Evolutionary conservation across 2,888 invertebrate species (phyloP).

Genomic region (Prosapia bicincta): DNA sequence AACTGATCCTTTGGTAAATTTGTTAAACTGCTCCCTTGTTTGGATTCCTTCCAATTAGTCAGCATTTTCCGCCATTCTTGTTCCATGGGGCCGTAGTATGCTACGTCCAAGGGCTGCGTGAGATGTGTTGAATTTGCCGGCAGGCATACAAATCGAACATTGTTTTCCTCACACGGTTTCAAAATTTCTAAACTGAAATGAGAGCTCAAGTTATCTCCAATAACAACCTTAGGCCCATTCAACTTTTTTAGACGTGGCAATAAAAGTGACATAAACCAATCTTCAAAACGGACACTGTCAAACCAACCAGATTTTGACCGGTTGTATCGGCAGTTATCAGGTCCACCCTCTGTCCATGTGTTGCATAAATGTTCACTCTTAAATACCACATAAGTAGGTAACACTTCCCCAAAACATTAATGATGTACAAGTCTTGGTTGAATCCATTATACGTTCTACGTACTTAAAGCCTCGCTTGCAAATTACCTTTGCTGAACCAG

Average conservation of each 20-base stretch:
- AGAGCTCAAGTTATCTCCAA: conserved; percentile 34
- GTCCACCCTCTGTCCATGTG: conserved; percentile 46
- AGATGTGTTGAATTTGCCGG: conserved; percentile 34
- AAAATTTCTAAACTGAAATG: conserved; percentile 30
- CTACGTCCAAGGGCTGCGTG: conserved; percentile 40
- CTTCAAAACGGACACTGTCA: conserved; percentile 42
- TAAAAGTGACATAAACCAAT: conserved; percentile 40
- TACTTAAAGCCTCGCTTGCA: conserved; percentile 41
- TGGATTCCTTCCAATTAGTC: conserved; percentile 23
- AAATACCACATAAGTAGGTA: conserved; percentile 46
- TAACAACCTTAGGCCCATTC: conserved; percentile 29
- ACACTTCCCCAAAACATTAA: conserved; percentile 46
- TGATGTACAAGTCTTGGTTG: conserved; percentile 38
- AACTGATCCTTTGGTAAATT: conserved; percentile 28
- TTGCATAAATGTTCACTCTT: conserved; percentile 45
- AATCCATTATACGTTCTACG: conserved; percentile 42
- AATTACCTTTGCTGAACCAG: conserved; percentile 40
- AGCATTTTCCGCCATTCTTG: conserved; percentile 31
- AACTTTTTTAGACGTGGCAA: conserved; percentile 34
- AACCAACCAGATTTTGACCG: conserved; percentile 45
- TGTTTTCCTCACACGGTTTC: conserved; percentile 29
- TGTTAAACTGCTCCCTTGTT: conserved; percentile 11
- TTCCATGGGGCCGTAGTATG: conserved; percentile 37
- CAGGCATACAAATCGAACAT: conserved; percentile 40
- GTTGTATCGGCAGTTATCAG: conserved; percentile 44